These are phyloP conservation scores for Clarias laeviceps DNA, from an alignment of 2,797 vertebrate species.

Conservation along the genomic window DNA sequence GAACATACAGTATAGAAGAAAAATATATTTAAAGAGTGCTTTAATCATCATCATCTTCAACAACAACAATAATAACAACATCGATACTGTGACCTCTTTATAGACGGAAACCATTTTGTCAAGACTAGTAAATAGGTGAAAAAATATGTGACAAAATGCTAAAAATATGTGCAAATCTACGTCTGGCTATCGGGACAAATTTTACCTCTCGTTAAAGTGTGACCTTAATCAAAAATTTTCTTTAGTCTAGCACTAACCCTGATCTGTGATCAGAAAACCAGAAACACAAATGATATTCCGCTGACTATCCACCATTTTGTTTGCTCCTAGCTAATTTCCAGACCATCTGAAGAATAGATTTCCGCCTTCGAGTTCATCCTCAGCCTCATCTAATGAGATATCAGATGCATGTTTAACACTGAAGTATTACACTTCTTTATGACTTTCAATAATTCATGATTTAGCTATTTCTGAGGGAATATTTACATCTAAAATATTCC, in stretches of 20 bases:
- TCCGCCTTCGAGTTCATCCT: constrained; percentile 58
- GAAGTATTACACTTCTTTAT: constrained; percentile 71
- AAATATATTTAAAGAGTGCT: neutral
- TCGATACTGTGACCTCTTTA: neutral
- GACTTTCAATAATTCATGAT: constrained; percentile 78
- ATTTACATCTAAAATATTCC: constrained; percentile 81
- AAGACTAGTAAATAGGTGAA: neutral
- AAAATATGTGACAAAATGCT: neutral
- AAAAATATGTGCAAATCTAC: no score
- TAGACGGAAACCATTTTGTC: neutral
- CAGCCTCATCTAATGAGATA: constrained; percentile 67
- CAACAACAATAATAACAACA: neutral
- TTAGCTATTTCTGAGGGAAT: constrained; percentile 76
- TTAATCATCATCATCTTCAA: neutral
- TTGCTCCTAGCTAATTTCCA: constrained; percentile 45
- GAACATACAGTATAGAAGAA: neutral
- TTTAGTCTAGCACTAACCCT: neutral
- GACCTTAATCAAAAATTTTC: neutral
- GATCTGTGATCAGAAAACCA: neutral
- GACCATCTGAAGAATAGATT: constrained; percentile 56
- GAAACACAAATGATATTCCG: neutral
- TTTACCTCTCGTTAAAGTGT: neutral
- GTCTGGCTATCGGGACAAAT: neutral
- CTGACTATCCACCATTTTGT: constrained; percentile 44
- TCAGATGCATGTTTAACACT: constrained; percentile 69